Conservation (phyloP, 2,888 invertebrate species). For the Disparrhopalites patrizii region DNA sequence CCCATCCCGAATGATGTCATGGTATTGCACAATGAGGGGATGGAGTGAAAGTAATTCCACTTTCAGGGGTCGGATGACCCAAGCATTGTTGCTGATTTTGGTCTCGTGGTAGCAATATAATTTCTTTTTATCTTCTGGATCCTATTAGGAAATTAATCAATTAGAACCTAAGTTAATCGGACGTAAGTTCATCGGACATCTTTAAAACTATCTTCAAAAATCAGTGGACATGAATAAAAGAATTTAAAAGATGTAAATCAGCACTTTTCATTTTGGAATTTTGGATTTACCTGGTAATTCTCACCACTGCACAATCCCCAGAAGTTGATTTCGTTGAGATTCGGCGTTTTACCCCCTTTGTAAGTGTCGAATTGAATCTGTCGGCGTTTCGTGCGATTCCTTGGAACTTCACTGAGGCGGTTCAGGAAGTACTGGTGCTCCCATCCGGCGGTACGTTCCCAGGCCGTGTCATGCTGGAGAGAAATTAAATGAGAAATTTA, state of each 20-base stretch:
- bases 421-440: conserved; percentile 18
- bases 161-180: too few species aligned
- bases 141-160: not conserved
- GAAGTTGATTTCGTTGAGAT: conserved; percentile 29
- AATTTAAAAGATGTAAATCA: not conserved
- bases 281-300: conserved; percentile 21
- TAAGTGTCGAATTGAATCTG: conserved; percentile 18
- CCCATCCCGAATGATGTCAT: not conserved
- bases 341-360: conserved; percentile 16
- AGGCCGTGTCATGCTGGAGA: conserved; percentile 18
- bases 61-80: not conserved
- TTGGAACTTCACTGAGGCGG: conserved; percentile 11
- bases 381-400: conserved; percentile 17
- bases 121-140: conserved; percentile 2
- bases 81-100: conserved; percentile 6
- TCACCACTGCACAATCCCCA: conserved; percentile 29
- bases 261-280: not conserved
- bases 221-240: too few species aligned
- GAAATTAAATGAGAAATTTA: not conserved
- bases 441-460: conserved; percentile 21
- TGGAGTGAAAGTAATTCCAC: not conserved
- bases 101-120: not conserved
- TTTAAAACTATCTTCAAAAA: too few species aligned
- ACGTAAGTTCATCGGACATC: too few species aligned
- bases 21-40: not conserved